phyloP scores from a whole-genome alignment of 1,140 invertebrate genomes.

The Cherax quadricarinatus region DNA sequence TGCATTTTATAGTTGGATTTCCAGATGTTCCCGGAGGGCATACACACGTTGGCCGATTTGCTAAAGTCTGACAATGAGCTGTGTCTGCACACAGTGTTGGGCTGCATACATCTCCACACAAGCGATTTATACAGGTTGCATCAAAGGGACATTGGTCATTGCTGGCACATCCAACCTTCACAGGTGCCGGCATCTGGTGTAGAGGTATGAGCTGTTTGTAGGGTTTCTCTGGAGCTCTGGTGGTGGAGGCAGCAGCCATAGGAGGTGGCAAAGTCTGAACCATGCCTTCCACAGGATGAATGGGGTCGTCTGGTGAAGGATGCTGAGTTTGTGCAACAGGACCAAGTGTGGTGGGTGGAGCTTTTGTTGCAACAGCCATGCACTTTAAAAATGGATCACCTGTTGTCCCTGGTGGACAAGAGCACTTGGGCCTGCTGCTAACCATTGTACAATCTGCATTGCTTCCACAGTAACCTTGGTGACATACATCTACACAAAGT shows the following conservation, averaged over 20 bases:
- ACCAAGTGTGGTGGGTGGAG: conserved; percentile 60
- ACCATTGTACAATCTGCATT: conserved; percentile 81
- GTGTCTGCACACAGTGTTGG: conserved; percentile 77
- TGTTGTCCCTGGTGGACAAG: conserved; percentile 90
- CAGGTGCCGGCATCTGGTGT: conserved; percentile 5
- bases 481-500: conserved; percentile 81
- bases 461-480: conserved; percentile 76
- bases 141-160: conserved; percentile 92
- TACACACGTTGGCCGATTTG: conserved; percentile 86
- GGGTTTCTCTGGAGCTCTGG: conserved; percentile 12
- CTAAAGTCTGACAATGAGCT: conserved; percentile 80
- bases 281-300: background rate
- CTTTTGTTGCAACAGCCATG: conserved; percentile 77
- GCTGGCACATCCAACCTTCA: conserved; percentile 88
- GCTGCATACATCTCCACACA: conserved; percentile 80
- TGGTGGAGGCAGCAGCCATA: conserved; percentile 7
- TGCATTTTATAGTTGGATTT: conserved; percentile 88
- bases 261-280: conserved; percentile 5
- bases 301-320: background rate
- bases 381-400: conserved; percentile 91
- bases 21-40: conserved; percentile 92
- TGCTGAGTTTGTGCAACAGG: conserved; percentile 26
- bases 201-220: conserved; percentile 5
- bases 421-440: conserved; percentile 85
- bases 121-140: conserved; percentile 88